A percentile compares a stretch with the other conserved stretches of the same genome.
Conservation (phyloP, 92 coral and sea anemone species). For the Phenganax marumi region DNA sequence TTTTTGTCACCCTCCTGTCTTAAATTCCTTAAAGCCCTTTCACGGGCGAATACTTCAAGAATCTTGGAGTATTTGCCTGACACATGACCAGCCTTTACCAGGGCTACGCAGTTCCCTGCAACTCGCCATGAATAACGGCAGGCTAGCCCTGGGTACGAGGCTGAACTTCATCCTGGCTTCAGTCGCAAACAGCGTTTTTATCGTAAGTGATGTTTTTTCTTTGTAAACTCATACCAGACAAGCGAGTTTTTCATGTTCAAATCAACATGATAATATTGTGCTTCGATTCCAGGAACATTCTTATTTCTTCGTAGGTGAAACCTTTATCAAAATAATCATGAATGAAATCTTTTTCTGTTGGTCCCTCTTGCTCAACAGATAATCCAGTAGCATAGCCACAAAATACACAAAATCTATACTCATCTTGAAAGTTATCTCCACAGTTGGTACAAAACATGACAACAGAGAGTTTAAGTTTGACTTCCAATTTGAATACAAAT, state of each 20-base stretch:
- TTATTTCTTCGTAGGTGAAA: slow-evolving; percentile 4
- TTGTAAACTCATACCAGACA: slow-evolving; percentile 5
- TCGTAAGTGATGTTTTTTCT: slow-evolving; percentile 8
- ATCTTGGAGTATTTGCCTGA: too few relatives aligned
- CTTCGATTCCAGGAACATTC: slow-evolving; percentile 15
- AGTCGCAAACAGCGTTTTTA: background rate
- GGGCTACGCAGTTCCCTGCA: too few relatives aligned
- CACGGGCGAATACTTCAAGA: too few relatives aligned
- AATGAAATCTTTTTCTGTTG: background rate
- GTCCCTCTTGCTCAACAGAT: background rate
- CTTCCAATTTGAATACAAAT: too few relatives aligned
- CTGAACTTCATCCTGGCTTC: background rate
- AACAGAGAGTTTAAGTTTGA: too few relatives aligned
- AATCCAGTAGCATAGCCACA: slow-evolving; percentile 9
- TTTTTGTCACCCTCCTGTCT: too few relatives aligned
- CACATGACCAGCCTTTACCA: too few relatives aligned
- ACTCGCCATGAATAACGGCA: too few relatives aligned
- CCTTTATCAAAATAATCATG: background rate
- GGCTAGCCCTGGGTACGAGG: too few relatives aligned
- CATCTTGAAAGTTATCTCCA: too few relatives aligned
- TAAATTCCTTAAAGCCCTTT: too few relatives aligned
- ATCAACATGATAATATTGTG: slow-evolving; percentile 8
- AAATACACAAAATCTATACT: slow-evolving; percentile 3
- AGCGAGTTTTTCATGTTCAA: background rate
- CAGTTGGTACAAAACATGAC: too few relatives aligned